Conservation (phyloP, 2,888 invertebrate species). For the Xestoiulus laeticollis region DNA sequence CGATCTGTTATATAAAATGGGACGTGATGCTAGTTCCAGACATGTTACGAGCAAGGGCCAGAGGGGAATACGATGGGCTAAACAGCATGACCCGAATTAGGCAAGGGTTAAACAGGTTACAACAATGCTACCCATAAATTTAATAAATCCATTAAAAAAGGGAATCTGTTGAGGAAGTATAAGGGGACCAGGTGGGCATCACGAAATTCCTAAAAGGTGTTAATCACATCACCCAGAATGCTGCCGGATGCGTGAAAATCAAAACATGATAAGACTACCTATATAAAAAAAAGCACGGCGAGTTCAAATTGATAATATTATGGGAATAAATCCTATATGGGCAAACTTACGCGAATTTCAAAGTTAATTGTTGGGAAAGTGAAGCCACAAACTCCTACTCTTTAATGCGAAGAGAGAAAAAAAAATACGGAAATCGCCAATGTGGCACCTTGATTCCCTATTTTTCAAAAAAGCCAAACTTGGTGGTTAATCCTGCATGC, state of each 20-base stretch:
- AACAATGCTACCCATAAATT: conserved; percentile 19
- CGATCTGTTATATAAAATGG: background rate
- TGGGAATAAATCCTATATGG: conserved; percentile 13
- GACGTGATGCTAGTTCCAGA: background rate
- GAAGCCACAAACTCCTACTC: background rate
- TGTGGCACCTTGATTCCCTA: background rate
- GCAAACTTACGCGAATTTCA: background rate
- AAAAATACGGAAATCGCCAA: conserved; percentile 23
- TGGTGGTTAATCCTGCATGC: background rate
- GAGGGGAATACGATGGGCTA: conserved; percentile 6
- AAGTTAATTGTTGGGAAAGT: conserved; percentile 21
- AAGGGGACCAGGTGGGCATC: conserved; percentile 3
- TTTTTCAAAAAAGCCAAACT: background rate
- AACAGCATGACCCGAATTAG: conserved; percentile 24
- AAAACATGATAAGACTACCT: background rate
- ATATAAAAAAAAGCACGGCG: background rate
- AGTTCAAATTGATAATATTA: background rate
- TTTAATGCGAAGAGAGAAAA: background rate
- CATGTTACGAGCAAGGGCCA: conserved; percentile 13
- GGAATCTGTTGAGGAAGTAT: conserved; percentile 34
- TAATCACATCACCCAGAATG: conserved; percentile 25
- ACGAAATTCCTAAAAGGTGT: background rate
- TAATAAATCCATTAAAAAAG: conserved; percentile 31
- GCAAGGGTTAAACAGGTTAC: conserved; percentile 12
- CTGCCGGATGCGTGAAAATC: background rate